Evolutionary conservation across 2,797 vertebrate genomes (phyloP).

Genomic region (Chiroxiphia lanceolata): DNA sequence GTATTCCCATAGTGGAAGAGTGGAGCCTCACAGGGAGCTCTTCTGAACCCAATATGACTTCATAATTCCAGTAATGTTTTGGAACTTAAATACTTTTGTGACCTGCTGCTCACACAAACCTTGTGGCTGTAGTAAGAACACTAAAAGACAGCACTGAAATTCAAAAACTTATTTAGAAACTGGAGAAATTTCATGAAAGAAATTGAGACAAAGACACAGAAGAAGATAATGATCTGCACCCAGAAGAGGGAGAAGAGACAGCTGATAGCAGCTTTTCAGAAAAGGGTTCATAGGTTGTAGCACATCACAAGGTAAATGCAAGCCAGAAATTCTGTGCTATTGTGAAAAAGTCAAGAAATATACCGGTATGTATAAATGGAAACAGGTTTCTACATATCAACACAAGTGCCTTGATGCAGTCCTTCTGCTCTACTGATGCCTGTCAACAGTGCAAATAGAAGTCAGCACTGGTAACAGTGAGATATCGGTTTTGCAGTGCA

Average conservation of each 20-base stretch:
- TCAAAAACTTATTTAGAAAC: background rate
- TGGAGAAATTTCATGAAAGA: background rate
- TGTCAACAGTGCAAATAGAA: background rate
- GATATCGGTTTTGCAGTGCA: background rate
- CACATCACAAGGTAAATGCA: accelerated
- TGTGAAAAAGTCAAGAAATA: background rate
- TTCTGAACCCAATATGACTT: background rate
- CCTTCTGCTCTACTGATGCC: background rate
- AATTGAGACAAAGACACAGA: background rate
- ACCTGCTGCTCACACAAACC: background rate
- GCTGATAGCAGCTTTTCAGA: background rate
- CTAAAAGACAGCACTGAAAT: background rate
- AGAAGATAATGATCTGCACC: background rate
- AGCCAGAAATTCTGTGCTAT: background rate
- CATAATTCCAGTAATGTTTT: background rate
- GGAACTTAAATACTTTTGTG: background rate
- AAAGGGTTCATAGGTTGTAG: background rate
- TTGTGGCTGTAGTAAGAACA: background rate
- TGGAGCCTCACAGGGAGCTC: background rate
- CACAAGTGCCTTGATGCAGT: background rate
- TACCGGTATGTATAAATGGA: background rate
- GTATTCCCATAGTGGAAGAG: background rate
- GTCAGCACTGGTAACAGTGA: background rate
- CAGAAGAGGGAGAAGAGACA: background rate
- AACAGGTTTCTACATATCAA: background rate